Percentiles rank a stretch among this genome's conserved stretches.
These are phyloP conservation scores for Plebejus anna DNA, from an alignment of 2,888 invertebrate genomes.

Conservation along the genomic window DNA sequence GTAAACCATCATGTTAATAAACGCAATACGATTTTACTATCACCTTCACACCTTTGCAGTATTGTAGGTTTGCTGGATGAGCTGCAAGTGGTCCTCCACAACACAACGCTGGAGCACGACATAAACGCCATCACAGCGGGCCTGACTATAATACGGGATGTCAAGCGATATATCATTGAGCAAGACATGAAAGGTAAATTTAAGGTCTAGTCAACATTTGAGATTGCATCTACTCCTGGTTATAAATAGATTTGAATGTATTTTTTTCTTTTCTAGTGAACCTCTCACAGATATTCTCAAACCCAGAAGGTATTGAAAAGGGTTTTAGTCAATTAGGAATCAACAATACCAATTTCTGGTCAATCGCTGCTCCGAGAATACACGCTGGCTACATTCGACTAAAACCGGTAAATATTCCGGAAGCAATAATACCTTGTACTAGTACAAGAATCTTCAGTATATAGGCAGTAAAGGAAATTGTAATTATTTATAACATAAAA, in stretches of 20 bases:
- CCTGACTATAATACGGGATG: conserved; percentile 60
- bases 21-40: background rate
- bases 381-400: conserved; percentile 55
- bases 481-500: background rate
- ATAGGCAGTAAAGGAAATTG: background rate
- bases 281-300: conserved; percentile 52
- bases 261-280: conserved; percentile 47
- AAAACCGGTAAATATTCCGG: conserved; percentile 52
- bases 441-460: background rate
- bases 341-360: conserved; percentile 74
- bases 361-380: conserved; percentile 61
- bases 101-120: conserved; percentile 57
- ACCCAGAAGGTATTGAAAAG: conserved; percentile 50
- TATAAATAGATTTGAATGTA: background rate
- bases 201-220: background rate
- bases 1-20: background rate
- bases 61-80: conserved; percentile 67
- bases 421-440: background rate
- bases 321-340: conserved; percentile 53
- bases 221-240: background rate
- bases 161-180: conserved; percentile 65
- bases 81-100: conserved; percentile 61
- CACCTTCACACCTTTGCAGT: conserved; percentile 48
- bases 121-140: conserved; percentile 59
- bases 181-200: conserved; percentile 67